Evolutionary conservation across 2,888 invertebrate species (phyloP).

Genomic region (Plebejus anna): DNA sequence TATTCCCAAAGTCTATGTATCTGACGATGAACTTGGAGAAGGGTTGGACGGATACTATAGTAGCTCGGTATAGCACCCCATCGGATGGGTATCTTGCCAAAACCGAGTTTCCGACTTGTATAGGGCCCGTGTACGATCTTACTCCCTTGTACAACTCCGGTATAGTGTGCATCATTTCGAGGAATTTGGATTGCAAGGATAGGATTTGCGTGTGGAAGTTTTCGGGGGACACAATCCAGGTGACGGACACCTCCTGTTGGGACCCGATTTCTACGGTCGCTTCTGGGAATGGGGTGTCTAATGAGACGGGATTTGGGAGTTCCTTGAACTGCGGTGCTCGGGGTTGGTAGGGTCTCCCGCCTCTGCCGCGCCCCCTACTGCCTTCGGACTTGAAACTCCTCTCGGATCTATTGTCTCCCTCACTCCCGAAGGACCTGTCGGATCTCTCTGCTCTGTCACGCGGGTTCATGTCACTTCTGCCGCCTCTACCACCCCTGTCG

Average conservation of each 20-base stretch:
- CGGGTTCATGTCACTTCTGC: slow-evolving; percentile 59
- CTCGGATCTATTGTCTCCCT: slow-evolving; percentile 55
- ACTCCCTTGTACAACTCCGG: slow-evolving; percentile 83
- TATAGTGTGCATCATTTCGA: slow-evolving; percentile 85
- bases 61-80: slow-evolving; percentile 85
- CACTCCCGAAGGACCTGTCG: slow-evolving; percentile 56
- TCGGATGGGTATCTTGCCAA: slow-evolving; percentile 86
- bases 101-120: slow-evolving; percentile 82
- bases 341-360: slow-evolving; percentile 50
- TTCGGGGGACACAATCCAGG: slow-evolving; percentile 88
- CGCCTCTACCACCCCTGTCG: slow-evolving; percentile 44
- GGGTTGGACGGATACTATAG: slow-evolving; percentile 79
- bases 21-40: slow-evolving; percentile 82
- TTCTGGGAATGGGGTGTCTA: slow-evolving; percentile 70
- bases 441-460: slow-evolving; percentile 57
- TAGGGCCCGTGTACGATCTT: slow-evolving; percentile 56
- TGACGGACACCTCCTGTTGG: slow-evolving; percentile 81
- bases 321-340: slow-evolving; percentile 57
- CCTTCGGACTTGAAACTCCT: slow-evolving; percentile 56
- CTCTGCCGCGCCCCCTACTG: slow-evolving; percentile 48
- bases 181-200: slow-evolving; percentile 77
- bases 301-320: slow-evolving; percentile 65
- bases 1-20: slow-evolving; percentile 89
- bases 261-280: slow-evolving; percentile 71
- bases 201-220: slow-evolving; percentile 84